Base-by-base conservation (phyloP, 2,113 vertebrate species). In the Macaca nemestrina region DNA sequence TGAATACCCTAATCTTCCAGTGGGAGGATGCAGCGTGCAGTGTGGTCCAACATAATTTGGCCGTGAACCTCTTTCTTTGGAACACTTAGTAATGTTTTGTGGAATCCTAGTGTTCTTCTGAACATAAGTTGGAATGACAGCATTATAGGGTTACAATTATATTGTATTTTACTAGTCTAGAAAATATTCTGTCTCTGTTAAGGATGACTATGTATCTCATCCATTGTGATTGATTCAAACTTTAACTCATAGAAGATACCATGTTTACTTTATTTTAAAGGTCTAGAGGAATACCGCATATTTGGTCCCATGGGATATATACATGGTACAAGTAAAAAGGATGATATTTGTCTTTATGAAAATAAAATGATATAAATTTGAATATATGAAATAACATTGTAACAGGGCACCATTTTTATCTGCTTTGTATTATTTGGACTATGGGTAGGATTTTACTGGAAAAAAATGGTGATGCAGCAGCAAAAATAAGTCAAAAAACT, bases 1-100 rank as follows among this genome's bases (percentile, higher is more conserved):
- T 1, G 7, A 3, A 16, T 13, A 40, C 23, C 1, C 12, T 17
- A 6, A n/a, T 79, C 2, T 20, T 32, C 2, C 0, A 7, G 50
- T 12, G 3, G 18, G 32, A 45, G 2, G 30, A 43, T n/a, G 2
- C 0, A 12, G 7, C 32, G 3, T 17, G 6, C 6, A 6, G 0
- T 48, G 40, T 64, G n/a, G 40, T 68, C 48, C n/a, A 32, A 3
- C 52, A 8, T 50, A 35, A 30, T 43, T 87, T 79, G 70, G 9
- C 3, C 32, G 3, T 48, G 59, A 23, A 27, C 8, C 11, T 75
- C 45, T 88, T n/a, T 93, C 61, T 95, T 84, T 96, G 76, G 22
- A 52, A 80, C 4, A 13, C 0, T 2, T 73, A 35, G 13, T 67
- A 40, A 78, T 35, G 5, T 61, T 83, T 72, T 52, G 5, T 84